A percentile compares a stretch with the other conserved stretches of the same genome.
phyloP scores from a whole-genome alignment of 2,113 vertebrate species.

The Mesoclemmys tuberculata region DNA sequence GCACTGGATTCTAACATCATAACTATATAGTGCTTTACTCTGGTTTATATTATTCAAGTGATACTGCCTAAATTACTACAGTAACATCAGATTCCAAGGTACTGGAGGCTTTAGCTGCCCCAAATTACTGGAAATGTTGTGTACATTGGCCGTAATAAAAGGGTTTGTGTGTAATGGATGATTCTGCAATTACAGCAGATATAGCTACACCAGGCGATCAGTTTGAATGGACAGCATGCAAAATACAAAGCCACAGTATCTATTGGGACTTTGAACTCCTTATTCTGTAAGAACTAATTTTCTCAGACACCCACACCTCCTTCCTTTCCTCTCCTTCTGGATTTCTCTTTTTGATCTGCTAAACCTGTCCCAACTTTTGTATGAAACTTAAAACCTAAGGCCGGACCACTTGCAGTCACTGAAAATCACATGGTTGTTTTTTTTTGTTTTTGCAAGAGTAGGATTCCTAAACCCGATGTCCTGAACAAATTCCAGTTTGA shows the following conservation, averaged over 20 bases:
- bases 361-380: constrained; percentile 40
- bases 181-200: constrained; percentile 62
- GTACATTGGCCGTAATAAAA: constrained; percentile 61
- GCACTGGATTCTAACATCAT: not conserved
- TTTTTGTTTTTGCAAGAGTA: constrained; percentile 44
- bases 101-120: constrained; percentile 35
- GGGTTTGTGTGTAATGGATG: constrained; percentile 28
- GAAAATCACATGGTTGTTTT: constrained; percentile 46
- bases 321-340: not conserved
- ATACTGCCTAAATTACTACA: not conserved
- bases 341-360: constrained; percentile 43
- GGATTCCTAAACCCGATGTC: not conserved
- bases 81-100: constrained; percentile 43
- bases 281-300: constrained; percentile 57
- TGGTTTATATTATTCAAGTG: not conserved
- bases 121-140: constrained; percentile 66
- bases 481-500: rapidly evolving
- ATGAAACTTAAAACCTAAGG: constrained; percentile 25
- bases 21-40: not conserved
- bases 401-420: constrained; percentile 27
- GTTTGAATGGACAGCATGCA: constrained; percentile 15
- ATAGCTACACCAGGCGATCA: constrained; percentile 9
- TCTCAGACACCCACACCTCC: constrained; percentile 12
- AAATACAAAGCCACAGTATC: constrained; percentile 56
- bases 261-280: constrained; percentile 20